A percentile compares a stretch with the other conserved stretches of the same genome.
These are phyloP conservation scores for Sternotherus odoratus DNA, from an alignment of 2,797 vertebrate species.

Conservation along the genomic window DNA sequence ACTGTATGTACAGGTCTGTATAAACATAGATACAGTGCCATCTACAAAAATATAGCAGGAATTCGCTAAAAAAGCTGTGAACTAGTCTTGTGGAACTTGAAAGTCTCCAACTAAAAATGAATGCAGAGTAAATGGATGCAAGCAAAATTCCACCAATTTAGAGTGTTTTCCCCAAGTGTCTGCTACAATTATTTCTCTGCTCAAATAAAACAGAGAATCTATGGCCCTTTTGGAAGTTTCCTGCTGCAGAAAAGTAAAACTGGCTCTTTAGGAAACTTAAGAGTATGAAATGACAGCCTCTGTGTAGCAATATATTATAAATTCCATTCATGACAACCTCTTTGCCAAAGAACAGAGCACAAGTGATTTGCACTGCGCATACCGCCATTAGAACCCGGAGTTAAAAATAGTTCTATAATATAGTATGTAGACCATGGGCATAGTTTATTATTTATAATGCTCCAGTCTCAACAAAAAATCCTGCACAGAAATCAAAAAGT, in stretches of 20 bases:
- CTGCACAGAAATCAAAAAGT: not conserved
- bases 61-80: conserved; percentile 22
- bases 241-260: not conserved
- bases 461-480: not conserved
- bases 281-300: not conserved
- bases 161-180: conserved; percentile 11
- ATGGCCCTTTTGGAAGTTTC: not conserved
- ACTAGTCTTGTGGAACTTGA: conserved; percentile 17
- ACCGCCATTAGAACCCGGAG: not conserved
- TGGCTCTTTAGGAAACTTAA: not conserved
- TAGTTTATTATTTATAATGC: not conserved
- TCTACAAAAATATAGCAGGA: not conserved
- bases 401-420: not conserved
- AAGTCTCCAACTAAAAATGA: not conserved
- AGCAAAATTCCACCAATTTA: not conserved
- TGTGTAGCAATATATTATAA: not conserved
- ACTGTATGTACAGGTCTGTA: not conserved
- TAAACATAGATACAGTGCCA: not conserved
- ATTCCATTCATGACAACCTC: not conserved
- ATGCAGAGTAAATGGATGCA: not conserved
- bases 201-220: not conserved
- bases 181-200: not conserved
- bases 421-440: not conserved
- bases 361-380: not conserved
- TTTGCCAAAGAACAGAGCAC: not conserved